These are phyloP conservation scores for Lydus trimaculatus DNA, from an alignment of 2,888 invertebrate genomes.

Conservation along the genomic window DNA sequence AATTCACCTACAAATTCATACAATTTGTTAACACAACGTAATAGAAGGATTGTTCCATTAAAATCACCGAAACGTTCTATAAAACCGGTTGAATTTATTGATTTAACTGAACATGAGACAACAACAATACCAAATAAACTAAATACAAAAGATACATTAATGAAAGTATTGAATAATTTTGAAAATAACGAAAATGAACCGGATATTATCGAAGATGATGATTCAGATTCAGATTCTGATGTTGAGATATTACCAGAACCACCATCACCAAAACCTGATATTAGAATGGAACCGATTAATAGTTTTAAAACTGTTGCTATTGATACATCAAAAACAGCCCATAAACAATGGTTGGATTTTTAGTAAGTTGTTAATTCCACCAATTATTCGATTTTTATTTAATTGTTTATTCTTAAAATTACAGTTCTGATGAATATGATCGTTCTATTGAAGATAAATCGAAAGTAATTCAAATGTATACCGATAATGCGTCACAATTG, in stretches of 20 bases:
- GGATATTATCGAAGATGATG: slow-evolving; percentile 40
- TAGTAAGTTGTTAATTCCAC: slow-evolving; percentile 17
- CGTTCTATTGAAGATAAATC: slow-evolving; percentile 46
- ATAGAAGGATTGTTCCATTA: slow-evolving; percentile 36
- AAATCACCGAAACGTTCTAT: slow-evolving; percentile 11
- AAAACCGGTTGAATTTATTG: slow-evolving; percentile 21
- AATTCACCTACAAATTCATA: slow-evolving; percentile 41
- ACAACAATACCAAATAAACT: slow-evolving; percentile 50
- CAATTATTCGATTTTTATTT: too few species aligned
- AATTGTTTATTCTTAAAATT: slow-evolving; percentile 44
- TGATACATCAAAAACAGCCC: slow-evolving; percentile 63
- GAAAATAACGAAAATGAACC: slow-evolving; percentile 43
- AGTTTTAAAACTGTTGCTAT: slow-evolving; percentile 64
- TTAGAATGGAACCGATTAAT: slow-evolving; percentile 61
- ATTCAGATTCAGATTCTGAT: slow-evolving; percentile 57
- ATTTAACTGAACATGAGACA: slow-evolving; percentile 17
- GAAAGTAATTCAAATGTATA: slow-evolving; percentile 54
- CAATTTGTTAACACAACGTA: slow-evolving; percentile 29
- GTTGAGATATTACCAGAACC: slow-evolving; percentile 53
- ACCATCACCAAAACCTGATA: slow-evolving; percentile 57
- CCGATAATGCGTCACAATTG: slow-evolving; percentile 46
- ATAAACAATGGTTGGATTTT: slow-evolving; percentile 64
- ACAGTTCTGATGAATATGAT: slow-evolving; percentile 44
- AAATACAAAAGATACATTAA: slow-evolving; percentile 50
- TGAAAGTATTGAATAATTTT: slow-evolving; percentile 50